Conservation (phyloP, 2,888 invertebrate genomes). For the Nymphalis c-album region DNA sequence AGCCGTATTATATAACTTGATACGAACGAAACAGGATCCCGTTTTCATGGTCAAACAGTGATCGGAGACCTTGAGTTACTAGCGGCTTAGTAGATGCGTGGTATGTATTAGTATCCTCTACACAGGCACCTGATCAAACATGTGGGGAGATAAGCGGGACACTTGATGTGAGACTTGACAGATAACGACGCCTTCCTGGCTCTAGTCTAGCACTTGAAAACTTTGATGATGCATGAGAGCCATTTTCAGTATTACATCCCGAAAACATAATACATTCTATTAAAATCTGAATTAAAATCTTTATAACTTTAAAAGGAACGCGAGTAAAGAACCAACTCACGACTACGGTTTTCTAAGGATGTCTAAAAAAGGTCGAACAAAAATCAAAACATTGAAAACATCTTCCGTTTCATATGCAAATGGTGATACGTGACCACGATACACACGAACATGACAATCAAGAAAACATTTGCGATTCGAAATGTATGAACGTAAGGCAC, state of each 20-base stretch:
- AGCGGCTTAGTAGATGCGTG: conserved; percentile 47
- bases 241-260: conserved; percentile 31
- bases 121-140: conserved; percentile 78
- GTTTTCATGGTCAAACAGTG: conserved; percentile 66
- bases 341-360: conserved; percentile 51
- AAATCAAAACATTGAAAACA: conserved; percentile 65
- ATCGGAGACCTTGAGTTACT: conserved; percentile 60
- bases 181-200: conserved; percentile 70
- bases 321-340: conserved; percentile 40
- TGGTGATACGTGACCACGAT: conserved; percentile 56
- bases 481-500: conserved; percentile 13
- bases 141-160: conserved; percentile 72
- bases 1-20: conserved; percentile 56
- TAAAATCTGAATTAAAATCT: neutral
- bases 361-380: conserved; percentile 53
- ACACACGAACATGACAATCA: conserved; percentile 50
- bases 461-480: conserved; percentile 37
- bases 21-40: conserved; percentile 48
- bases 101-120: conserved; percentile 58
- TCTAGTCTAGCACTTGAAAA: conserved; percentile 58
- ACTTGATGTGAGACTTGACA: conserved; percentile 74
- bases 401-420: conserved; percentile 73
- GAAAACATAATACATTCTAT: neutral
- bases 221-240: conserved; percentile 39
- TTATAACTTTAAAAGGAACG: conserved; percentile 40